Evolutionary conservation across 2,888 invertebrate genomes (phyloP).

Genomic region (Tyria jacobaeae): DNA sequence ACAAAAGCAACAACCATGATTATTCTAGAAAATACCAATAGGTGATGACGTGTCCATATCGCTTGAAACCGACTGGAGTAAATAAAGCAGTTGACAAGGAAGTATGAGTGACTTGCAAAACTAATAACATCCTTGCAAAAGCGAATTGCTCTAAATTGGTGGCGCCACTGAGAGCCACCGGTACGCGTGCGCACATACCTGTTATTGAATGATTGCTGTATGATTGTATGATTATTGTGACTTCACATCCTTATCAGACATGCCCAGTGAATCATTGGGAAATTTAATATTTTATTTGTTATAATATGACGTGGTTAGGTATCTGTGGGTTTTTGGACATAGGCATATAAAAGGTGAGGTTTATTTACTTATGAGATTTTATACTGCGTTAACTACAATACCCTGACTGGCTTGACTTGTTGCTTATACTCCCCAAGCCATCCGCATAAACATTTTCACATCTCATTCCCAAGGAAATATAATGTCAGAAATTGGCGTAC

Average conservation of each 20-base stretch:
- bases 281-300: constrained; percentile 43
- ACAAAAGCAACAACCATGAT: not conserved
- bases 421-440: too few species aligned
- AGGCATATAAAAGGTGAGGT: constrained; percentile 13
- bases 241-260: constrained; percentile 64
- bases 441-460: too few species aligned
- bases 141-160: constrained; percentile 42
- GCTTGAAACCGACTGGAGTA: not conserved
- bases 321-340: constrained; percentile 1
- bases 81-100: not conserved
- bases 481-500: too few species aligned
- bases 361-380: constrained; percentile 8
- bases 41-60: not conserved
- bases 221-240: constrained; percentile 59
- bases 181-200: constrained; percentile 40
- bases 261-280: constrained; percentile 40
- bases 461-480: too few species aligned
- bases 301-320: constrained; percentile 9
- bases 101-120: constrained; percentile 25
- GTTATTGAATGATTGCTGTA: constrained; percentile 58
- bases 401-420: too few species aligned
- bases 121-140: constrained; percentile 40
- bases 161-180: constrained; percentile 37
- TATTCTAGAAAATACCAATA: not conserved
- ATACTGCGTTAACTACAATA: too few species aligned